Evolutionary conservation across 2,113 vertebrate species (phyloP).

Genomic region (Larimichthys polyactis): DNA sequence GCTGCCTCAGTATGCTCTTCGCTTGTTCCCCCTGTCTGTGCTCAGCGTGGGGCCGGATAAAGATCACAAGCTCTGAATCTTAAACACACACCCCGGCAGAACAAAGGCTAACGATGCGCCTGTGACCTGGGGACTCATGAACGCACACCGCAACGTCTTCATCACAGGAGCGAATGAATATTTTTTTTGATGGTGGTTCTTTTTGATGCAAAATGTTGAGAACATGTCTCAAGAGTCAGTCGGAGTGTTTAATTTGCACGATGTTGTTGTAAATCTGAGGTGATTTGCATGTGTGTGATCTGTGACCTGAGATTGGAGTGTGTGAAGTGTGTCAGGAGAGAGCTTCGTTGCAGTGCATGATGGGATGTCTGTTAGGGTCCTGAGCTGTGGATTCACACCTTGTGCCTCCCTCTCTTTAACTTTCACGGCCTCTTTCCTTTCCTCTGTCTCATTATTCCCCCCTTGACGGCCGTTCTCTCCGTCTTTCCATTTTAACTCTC

Average conservation of each 20-base stretch:
- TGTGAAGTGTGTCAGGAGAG: neutral
- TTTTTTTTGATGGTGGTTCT: neutral
- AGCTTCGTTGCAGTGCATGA: slow-evolving; percentile 20
- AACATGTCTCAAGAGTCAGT: neutral
- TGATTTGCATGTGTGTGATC: neutral
- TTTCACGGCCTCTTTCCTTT: slow-evolving; percentile 26
- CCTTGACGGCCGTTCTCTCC: slow-evolving; percentile 34
- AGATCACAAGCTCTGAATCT: slow-evolving; percentile 75
- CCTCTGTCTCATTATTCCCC: slow-evolving; percentile 23
- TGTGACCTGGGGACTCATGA: slow-evolving; percentile 36
- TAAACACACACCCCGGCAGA: slow-evolving; percentile 73
- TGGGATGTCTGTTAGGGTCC: slow-evolving; percentile 28
- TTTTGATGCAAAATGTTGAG: slow-evolving; percentile 38
- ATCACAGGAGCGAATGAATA: slow-evolving; percentile 32
- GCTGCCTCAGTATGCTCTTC: slow-evolving; percentile 47
- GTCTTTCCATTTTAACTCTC: slow-evolving; percentile 57
- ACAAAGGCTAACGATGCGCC: slow-evolving; percentile 62
- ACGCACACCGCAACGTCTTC: slow-evolving; percentile 33
- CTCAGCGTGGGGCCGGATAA: slow-evolving; percentile 60
- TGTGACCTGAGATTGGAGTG: slow-evolving; percentile 1
- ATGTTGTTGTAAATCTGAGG: neutral
- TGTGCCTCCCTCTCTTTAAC: slow-evolving; percentile 24
- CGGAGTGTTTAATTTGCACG: slow-evolving; percentile 21
- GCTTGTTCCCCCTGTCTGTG: slow-evolving; percentile 7
- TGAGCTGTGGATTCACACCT: slow-evolving; percentile 40